These are phyloP conservation scores for Sylvia atricapilla DNA, from an alignment of 2,113 vertebrate genomes.

Conservation along the genomic window DNA sequence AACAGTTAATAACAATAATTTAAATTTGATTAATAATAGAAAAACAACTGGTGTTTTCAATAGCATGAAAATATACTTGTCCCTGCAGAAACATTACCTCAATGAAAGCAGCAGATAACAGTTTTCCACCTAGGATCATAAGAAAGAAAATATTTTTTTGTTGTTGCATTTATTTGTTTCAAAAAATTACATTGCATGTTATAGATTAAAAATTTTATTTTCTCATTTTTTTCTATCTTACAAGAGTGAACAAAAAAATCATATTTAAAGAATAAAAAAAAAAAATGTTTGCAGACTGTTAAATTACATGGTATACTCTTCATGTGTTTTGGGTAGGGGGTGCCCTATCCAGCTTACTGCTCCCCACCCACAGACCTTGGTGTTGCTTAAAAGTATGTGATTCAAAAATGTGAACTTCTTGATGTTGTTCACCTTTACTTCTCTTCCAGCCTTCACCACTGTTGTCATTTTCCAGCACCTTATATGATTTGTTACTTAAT, in stretches of 20 bases:
- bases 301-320: not conserved
- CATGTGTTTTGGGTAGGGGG: not conserved
- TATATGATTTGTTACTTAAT: not conserved
- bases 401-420: not conserved
- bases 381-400: not conserved
- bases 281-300: not conserved
- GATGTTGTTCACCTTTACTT: not conserved
- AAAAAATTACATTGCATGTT: not conserved
- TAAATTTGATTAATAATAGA: too few relatives aligned
- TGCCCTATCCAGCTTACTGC: not conserved
- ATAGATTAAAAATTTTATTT: not conserved
- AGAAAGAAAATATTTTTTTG: constrained; percentile 30
- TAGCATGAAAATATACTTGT: constrained; percentile 21
- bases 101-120: constrained; percentile 46
- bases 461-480: not conserved
- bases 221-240: not conserved
- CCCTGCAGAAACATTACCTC: constrained; percentile 20
- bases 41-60: not conserved
- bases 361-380: not conserved
- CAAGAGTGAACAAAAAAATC: not conserved
- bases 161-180: not conserved
- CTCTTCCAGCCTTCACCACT: not conserved
- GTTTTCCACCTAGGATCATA: constrained; percentile 37
- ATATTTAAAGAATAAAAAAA: not conserved
- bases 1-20: too few relatives aligned